phyloP scores from a whole-genome alignment of 2,113 vertebrate genomes.

The Amblyopsis rosae region DNA sequence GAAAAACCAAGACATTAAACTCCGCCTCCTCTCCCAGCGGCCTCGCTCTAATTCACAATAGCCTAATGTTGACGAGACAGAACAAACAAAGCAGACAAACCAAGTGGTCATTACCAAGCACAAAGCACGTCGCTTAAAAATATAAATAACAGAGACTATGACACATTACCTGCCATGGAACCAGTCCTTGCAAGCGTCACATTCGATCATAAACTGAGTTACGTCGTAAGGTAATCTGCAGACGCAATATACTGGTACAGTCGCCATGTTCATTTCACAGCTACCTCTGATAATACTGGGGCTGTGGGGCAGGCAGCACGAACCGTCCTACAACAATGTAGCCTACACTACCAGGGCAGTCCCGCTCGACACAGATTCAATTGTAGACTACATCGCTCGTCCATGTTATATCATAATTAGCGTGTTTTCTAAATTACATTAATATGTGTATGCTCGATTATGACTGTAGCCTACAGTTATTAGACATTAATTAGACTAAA shows the following conservation, averaged over 20 bases:
- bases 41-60: constrained; percentile 62
- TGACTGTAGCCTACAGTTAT: constrained; percentile 72
- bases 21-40: constrained; percentile 82
- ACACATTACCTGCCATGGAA: constrained; percentile 93
- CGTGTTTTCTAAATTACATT: constrained; percentile 70
- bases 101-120: constrained; percentile 49
- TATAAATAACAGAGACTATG: constrained; percentile 13
- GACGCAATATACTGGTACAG: constrained; percentile 97
- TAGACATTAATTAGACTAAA: constrained; percentile 65
- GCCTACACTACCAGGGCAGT: constrained; percentile 69
- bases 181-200: constrained; percentile 96
- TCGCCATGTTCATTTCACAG: constrained; percentile 95
- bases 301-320: constrained; percentile 64
- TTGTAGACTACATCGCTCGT: constrained; percentile 44
- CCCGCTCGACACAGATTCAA: constrained; percentile 68
- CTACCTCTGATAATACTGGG: constrained; percentile 78
- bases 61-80: constrained; percentile 68
- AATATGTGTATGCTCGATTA: constrained; percentile 81
- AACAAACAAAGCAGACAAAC: constrained; percentile 75
- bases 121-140: constrained; percentile 51
- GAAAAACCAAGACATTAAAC: constrained; percentile 57
- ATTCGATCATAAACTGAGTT: constrained; percentile 98
- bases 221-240: constrained; percentile 98
- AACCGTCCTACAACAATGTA: constrained; percentile 75
- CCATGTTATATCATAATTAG: constrained; percentile 44